phyloP scores from a whole-genome alignment of 2,888 invertebrate species.

The Limnephilus lunatus region DNA sequence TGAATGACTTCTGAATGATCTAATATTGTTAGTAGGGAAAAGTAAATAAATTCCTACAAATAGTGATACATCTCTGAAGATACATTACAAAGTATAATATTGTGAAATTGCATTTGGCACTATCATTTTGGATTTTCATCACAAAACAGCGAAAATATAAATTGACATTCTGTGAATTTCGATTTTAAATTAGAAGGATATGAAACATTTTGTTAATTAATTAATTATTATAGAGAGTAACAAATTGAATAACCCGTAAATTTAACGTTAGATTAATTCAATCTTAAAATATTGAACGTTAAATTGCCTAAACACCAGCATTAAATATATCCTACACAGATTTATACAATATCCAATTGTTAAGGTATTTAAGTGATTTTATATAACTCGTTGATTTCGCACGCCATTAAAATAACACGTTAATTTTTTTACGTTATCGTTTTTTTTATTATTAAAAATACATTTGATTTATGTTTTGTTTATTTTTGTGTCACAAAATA shows the following conservation, averaged over 20 bases:
- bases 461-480: constrained; percentile 53
- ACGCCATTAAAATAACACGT: constrained; percentile 60
- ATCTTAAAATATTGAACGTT: constrained; percentile 41
- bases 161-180: neutral
- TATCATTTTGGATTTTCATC: constrained; percentile 6
- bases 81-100: neutral
- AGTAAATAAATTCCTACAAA: neutral
- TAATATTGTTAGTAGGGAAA: neutral
- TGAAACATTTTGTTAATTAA: neutral
- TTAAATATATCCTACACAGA: constrained; percentile 34
- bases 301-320: constrained; percentile 25
- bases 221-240: constrained; percentile 37
- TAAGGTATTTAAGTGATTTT: constrained; percentile 39
- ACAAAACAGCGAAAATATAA: neutral
- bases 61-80: too few relatives aligned
- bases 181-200: neutral
- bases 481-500: constrained; percentile 62
- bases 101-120: constrained; percentile 20
- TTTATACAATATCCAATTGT: constrained; percentile 30
- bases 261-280: constrained; percentile 39
- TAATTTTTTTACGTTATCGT: constrained; percentile 56
- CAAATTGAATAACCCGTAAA: constrained; percentile 17
- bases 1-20: neutral
- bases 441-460: constrained; percentile 63
- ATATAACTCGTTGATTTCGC: constrained; percentile 63